Percentiles rank a stretch among this genome's conserved stretches.
Conservation (phyloP, 2,797 vertebrate genomes). For the Bradypus variegatus region DNA sequence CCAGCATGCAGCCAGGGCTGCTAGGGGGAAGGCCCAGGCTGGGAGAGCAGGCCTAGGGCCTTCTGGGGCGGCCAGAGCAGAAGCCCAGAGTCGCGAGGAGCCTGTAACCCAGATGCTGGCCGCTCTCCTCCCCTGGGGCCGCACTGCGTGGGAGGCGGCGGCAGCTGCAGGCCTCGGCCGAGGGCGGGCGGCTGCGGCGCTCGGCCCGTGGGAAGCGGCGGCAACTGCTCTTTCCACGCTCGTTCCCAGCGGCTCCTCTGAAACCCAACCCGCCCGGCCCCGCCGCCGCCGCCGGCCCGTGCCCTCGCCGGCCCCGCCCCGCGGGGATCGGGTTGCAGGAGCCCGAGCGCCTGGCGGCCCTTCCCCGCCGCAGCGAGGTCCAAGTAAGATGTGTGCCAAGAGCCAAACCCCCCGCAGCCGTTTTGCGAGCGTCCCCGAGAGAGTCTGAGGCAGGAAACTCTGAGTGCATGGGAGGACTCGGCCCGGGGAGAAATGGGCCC, state of each 20-base stretch:
- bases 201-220: slow-evolving; percentile 65
- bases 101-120: slow-evolving; percentile 60
- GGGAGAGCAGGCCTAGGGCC: not conserved
- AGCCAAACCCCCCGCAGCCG: too few relatives aligned
- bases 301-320: slow-evolving; percentile 51
- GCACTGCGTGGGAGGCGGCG: slow-evolving; percentile 64
- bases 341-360: not conserved
- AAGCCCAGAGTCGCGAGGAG: slow-evolving; percentile 18
- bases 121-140: slow-evolving; percentile 38
- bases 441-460: not conserved
- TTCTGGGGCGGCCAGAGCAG: not conserved
- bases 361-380: not conserved
- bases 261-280: slow-evolving; percentile 60
- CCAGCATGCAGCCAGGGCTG: not conserved
- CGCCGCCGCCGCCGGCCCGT: slow-evolving; percentile 41
- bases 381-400: not conserved
- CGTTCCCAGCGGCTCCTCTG: slow-evolving; percentile 65
- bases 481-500: not conserved
- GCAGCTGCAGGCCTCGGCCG: slow-evolving; percentile 60
- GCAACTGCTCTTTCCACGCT: slow-evolving; percentile 69
- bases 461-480: not conserved
- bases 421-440: not conserved
- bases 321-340: slow-evolving; percentile 58
- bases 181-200: slow-evolving; percentile 58
- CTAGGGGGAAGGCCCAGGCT: not conserved